A percentile compares a stretch with the other conserved stretches of the same genome.
Conservation (phyloP, 2,888 invertebrate genomes). For the Caenorhabditis sp. region DNA sequence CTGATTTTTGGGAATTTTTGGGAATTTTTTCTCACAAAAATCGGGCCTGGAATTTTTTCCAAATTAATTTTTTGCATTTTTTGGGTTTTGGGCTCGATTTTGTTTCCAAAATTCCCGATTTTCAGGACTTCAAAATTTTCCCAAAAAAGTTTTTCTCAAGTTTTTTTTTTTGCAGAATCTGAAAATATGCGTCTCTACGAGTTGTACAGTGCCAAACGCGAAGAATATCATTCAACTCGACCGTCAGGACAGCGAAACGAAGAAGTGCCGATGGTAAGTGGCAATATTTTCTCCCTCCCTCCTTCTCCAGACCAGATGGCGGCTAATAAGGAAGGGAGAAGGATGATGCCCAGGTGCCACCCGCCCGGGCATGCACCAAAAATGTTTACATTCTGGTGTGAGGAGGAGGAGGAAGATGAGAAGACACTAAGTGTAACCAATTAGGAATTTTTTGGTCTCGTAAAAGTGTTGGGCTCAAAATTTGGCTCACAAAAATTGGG, state of each 20-base stretch:
- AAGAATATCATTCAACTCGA: conserved; percentile 36
- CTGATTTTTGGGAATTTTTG: too few species aligned
- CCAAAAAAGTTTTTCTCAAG: not conserved
- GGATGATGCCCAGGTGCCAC: not conserved
- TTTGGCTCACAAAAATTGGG: too few species aligned
- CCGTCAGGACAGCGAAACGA: conserved; percentile 34
- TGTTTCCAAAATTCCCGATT: too few species aligned
- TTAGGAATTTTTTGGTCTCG: too few species aligned
- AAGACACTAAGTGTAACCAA: too few species aligned
- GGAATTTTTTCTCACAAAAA: too few species aligned
- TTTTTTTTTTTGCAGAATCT: conserved; percentile 21
- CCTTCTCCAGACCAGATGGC: not conserved
- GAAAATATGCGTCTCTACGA: conserved; percentile 40
- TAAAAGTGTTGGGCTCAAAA: too few species aligned
- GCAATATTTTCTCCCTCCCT: not conserved
- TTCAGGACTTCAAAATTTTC: not conserved
- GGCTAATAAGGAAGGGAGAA: not conserved
- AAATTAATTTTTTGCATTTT: too few species aligned
- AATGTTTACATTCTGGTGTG: too few species aligned
- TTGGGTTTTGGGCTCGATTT: too few species aligned
- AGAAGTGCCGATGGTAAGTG: conserved; percentile 29
- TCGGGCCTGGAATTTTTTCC: too few species aligned
- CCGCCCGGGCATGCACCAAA: not conserved
- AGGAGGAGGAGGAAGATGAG: too few species aligned
- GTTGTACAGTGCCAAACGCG: conserved; percentile 19